Conservation (phyloP, 2,797 vertebrate genomes). For the Hypotaenidia philippensis region DNA sequence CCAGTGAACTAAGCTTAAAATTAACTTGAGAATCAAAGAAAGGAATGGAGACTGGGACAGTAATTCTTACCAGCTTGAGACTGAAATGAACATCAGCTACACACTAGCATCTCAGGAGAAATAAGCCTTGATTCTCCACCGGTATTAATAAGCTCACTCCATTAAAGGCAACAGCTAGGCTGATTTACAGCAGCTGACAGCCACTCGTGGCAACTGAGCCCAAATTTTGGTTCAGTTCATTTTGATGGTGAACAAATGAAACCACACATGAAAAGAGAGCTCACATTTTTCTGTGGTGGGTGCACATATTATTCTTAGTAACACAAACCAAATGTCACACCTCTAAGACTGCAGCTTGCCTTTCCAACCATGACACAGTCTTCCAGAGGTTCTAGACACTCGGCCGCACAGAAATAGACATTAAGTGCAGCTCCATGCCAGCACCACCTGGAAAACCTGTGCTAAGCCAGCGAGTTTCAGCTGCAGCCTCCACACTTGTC, state of each 20-base stretch:
- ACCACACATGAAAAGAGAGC: not conserved
- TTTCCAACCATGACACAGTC: constrained; percentile 23
- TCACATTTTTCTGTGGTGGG: not conserved
- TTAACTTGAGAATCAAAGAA: constrained; percentile 1
- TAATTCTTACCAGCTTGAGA: not conserved
- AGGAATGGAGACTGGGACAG: not conserved
- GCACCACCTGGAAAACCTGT: not conserved
- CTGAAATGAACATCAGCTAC: not conserved
- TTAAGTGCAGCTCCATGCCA: not conserved
- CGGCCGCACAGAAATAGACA: constrained; percentile 10
- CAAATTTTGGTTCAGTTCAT: not conserved
- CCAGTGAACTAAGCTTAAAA: constrained; percentile 4
- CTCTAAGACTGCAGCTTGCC: constrained; percentile 52
- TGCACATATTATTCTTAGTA: not conserved
- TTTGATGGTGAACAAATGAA: not conserved
- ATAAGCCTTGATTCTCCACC: not conserved
- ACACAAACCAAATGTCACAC: not conserved
- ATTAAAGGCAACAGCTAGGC: not conserved
- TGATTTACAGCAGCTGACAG: not conserved
- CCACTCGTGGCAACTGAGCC: not conserved
- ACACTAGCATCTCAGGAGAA: not conserved
- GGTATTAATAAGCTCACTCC: not conserved
- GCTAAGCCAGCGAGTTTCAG: not conserved
- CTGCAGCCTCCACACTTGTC: not conserved
- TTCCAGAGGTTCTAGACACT: constrained; percentile 1